A percentile compares a stretch with the other conserved stretches of the same genome.
phyloP scores from a whole-genome alignment of 2,888 invertebrate species.

The Drosophila nr. perissopoda region DNA sequence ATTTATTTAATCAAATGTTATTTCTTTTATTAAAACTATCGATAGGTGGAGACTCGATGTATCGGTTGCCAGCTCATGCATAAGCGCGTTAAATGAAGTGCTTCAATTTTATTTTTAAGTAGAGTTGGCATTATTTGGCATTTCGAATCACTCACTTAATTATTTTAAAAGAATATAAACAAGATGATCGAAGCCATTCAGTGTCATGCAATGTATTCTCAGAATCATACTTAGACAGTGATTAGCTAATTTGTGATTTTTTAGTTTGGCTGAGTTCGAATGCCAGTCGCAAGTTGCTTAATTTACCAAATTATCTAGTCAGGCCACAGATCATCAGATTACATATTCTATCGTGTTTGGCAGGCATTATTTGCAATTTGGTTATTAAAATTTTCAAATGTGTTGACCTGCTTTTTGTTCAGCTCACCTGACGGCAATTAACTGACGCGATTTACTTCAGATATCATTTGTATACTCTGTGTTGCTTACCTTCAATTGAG shows the following conservation, averaged over 20 bases:
- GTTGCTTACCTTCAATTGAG: neutral
- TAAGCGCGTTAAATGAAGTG: neutral
- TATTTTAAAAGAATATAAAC: neutral
- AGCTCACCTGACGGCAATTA: conserved; percentile 11
- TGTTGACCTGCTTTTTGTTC: conserved; percentile 22
- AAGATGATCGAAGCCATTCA: neutral
- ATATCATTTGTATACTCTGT: conserved; percentile 1
- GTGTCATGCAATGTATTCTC: neutral
- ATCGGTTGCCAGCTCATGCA: neutral
- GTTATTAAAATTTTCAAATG: conserved; percentile 12
- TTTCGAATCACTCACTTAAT: neutral
- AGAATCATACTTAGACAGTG: neutral
- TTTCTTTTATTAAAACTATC: neutral
- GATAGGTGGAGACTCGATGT: neutral
- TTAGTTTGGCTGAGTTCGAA: conserved; percentile 7
- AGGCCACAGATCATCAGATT: conserved; percentile 23
- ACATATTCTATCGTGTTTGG: conserved; percentile 10
- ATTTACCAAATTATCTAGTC: conserved; percentile 10
- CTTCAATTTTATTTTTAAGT: neutral
- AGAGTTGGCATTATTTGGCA: neutral
- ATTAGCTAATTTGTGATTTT: conserved; percentile 4
- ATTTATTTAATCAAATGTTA: neutral
- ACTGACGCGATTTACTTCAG: neutral
- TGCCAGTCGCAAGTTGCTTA: conserved; percentile 13
- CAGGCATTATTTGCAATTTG: conserved; percentile 14